Evolutionary conservation across 2,888 invertebrate species (phyloP).

Genomic region (Andrena hattorfiana): DNA sequence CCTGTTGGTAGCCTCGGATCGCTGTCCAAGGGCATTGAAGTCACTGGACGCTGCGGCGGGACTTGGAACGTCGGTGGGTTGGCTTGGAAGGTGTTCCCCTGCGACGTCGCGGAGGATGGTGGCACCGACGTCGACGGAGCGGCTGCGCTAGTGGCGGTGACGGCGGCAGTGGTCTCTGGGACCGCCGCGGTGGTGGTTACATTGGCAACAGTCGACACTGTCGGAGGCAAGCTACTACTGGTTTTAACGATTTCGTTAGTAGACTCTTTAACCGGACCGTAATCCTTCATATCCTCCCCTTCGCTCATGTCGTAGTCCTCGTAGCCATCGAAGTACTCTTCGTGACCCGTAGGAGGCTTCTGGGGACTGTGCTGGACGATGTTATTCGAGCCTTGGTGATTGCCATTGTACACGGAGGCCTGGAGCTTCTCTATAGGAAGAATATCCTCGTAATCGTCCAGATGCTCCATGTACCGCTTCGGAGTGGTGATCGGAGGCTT

Average conservation of each 20-base stretch:
- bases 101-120: constrained; percentile 12
- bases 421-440: constrained; percentile 78
- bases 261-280: constrained; percentile 45
- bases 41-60: constrained; percentile 66
- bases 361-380: constrained; percentile 39
- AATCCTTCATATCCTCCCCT: constrained; percentile 55
- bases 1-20: constrained; percentile 50
- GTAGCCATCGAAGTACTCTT: constrained; percentile 84
- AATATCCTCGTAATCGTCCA: constrained; percentile 66
- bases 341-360: constrained; percentile 63
- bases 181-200: constrained; percentile 14
- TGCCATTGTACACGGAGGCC: constrained; percentile 45
- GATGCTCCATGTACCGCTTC: constrained; percentile 38
- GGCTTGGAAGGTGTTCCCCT: constrained; percentile 27
- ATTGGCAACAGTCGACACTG: not conserved
- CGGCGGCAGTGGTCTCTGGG: not conserved
- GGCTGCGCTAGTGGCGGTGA: constrained; percentile 2
- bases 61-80: constrained; percentile 52
- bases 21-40: constrained; percentile 77
- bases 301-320: constrained; percentile 77
- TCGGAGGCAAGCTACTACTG: constrained; percentile 26
- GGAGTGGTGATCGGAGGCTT: constrained; percentile 73
- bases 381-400: constrained; percentile 57
- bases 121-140: constrained; percentile 1
- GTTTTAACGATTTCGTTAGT: constrained; percentile 44